A percentile compares a stretch with the other conserved stretches of the same genome.
phyloP scores from a whole-genome alignment of 2,888 invertebrate genomes.

The Hybos culiciformis region DNA sequence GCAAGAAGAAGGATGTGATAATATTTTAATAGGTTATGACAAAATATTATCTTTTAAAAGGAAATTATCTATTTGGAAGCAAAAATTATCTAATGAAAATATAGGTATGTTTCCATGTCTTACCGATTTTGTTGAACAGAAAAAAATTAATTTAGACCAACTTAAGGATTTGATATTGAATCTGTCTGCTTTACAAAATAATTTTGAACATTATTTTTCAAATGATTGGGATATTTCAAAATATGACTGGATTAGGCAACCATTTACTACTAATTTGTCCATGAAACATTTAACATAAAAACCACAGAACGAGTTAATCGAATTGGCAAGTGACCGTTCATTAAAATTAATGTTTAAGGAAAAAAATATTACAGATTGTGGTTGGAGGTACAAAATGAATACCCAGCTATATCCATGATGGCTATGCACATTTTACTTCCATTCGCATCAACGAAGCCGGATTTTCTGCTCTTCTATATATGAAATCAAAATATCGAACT shows the following conservation, averaged over 20 bases:
- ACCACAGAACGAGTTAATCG: no score
- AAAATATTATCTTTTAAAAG: background rate
- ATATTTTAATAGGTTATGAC: background rate
- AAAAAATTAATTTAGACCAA: background rate
- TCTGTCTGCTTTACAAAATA: background rate
- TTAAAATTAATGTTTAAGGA: no score
- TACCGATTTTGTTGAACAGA: background rate
- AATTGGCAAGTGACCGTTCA: no score
- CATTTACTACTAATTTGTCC: background rate
- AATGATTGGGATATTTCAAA: background rate
- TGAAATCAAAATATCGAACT: background rate
- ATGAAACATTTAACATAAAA: background rate
- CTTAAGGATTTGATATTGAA: no score
- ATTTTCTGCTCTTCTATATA: background rate
- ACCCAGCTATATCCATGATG: background rate
- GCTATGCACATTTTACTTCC: background rate
- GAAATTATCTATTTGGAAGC: background rate
- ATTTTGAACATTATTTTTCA: background rate
- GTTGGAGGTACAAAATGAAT: background rate
- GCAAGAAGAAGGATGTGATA: background rate
- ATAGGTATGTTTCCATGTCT: background rate
- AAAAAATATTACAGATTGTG: background rate
- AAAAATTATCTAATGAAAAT: background rate
- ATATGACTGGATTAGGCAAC: background rate
- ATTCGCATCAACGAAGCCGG: background rate